Conservation (phyloP, 2,888 invertebrate genomes). For the Drosophila algonquin region DNA sequence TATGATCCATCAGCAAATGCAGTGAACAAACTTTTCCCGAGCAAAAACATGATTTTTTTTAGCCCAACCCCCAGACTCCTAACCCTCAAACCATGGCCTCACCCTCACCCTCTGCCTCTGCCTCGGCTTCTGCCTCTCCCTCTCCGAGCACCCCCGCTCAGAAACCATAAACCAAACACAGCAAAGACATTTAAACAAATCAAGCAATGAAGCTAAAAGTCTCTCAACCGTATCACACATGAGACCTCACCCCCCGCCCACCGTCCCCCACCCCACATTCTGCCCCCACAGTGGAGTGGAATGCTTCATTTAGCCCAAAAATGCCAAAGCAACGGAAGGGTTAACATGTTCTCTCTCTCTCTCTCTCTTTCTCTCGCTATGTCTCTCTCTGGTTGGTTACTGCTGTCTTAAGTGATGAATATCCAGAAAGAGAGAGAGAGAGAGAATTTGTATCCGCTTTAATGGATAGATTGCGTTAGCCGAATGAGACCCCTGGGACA, state of each 20-base stretch:
- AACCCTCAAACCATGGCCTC: slow-evolving; percentile 10
- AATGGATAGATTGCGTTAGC: slow-evolving; percentile 41
- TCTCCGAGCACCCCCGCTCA: slow-evolving; percentile 1
- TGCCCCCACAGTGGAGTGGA: slow-evolving; percentile 12
- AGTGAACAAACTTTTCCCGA: slow-evolving; percentile 71
- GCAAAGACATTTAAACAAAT: slow-evolving; percentile 79
- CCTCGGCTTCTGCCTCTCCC: not conserved
- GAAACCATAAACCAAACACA: slow-evolving; percentile 77
- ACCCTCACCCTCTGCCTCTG: not conserved
- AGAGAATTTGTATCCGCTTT: slow-evolving; percentile 29
- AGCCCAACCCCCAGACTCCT: slow-evolving; percentile 45
- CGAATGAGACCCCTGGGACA: slow-evolving; percentile 35
- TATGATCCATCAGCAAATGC: slow-evolving; percentile 74
- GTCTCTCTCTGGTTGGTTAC: slow-evolving; percentile 8
- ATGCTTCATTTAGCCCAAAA: slow-evolving; percentile 73
- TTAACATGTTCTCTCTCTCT: not conserved
- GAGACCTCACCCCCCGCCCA: slow-evolving; percentile 17
- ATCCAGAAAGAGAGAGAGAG: slow-evolving; percentile 38
- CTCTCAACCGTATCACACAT: slow-evolving; percentile 72
- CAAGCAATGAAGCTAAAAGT: slow-evolving; percentile 77
- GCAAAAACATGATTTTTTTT: slow-evolving; percentile 73
- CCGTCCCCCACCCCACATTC: not conserved
- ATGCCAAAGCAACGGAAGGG: slow-evolving; percentile 46
- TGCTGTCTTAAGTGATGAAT: slow-evolving; percentile 69
- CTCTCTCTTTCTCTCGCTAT: not conserved